These are phyloP conservation scores for Dinothrombium tinctorium DNA, from an alignment of 1,140 invertebrate genomes.

Conservation along the genomic window DNA sequence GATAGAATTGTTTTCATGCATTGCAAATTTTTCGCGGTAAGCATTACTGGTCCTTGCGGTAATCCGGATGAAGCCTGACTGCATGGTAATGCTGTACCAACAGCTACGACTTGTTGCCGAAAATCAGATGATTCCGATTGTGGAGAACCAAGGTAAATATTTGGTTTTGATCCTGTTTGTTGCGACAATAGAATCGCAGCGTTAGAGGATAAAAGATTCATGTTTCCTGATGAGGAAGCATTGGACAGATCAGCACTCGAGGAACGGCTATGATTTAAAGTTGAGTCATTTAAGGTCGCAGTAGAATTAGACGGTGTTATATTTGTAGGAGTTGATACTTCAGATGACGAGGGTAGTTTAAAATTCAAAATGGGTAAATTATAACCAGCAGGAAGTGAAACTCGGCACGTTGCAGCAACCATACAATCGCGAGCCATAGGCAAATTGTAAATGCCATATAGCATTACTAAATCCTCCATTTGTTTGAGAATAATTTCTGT, in stretches of 20 bases:
- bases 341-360: background rate
- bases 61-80: conserved; percentile 43
- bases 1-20: conserved; percentile 73
- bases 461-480: conserved; percentile 39
- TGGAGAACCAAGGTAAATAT: conserved; percentile 35
- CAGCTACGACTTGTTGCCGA: conserved; percentile 69
- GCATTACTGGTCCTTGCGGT: conserved; percentile 67
- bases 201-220: background rate
- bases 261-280: background rate
- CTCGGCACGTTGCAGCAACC: conserved; percentile 75
- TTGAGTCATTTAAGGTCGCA: background rate
- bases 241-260: background rate
- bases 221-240: background rate
- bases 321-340: background rate
- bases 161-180: background rate
- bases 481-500: conserved; percentile 70
- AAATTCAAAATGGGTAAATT: background rate
- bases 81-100: conserved; percentile 53
- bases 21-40: conserved; percentile 90
- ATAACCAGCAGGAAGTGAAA: conserved; percentile 81
- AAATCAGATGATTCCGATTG: conserved; percentile 31
- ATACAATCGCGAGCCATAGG: conserved; percentile 63
- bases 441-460: conserved; percentile 47
- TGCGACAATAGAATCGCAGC: background rate
- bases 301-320: background rate